These are phyloP conservation scores for Endomychus coccineus DNA, from an alignment of 2,888 invertebrate genomes.

Conservation along the genomic window DNA sequence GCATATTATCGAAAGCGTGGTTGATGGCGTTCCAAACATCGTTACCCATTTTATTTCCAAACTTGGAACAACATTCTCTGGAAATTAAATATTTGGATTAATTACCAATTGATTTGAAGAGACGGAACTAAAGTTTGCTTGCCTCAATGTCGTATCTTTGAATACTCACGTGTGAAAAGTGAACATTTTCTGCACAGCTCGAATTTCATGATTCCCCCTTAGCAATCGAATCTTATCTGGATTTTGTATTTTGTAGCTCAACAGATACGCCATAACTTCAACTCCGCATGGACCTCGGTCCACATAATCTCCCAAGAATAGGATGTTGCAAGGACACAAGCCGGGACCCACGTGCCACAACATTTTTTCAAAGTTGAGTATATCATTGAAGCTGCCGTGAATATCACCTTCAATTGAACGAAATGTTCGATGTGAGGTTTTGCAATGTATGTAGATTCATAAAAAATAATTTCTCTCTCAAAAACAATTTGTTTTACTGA, in stretches of 20 bases:
- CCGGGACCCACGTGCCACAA: conserved; percentile 63
- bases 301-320: conserved; percentile 73
- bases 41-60: conserved; percentile 55
- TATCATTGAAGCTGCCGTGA: conserved; percentile 65
- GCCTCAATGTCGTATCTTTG: not conserved
- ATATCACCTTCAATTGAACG: conserved; percentile 54
- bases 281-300: conserved; percentile 62
- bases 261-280: conserved; percentile 63
- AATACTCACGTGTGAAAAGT: conserved; percentile 56
- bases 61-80: conserved; percentile 62
- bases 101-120: conserved; percentile 4
- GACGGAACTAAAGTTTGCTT: too few species aligned
- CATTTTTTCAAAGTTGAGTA: conserved; percentile 60
- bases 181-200: conserved; percentile 66
- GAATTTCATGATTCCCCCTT: conserved; percentile 70
- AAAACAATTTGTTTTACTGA: too few species aligned
- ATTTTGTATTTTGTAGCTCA: conserved; percentile 62
- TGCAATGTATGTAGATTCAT: too few species aligned
- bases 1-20: conserved; percentile 62
- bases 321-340: conserved; percentile 55
- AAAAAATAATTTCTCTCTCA: too few species aligned
- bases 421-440: too few species aligned
- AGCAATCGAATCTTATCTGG: conserved; percentile 57
- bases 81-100: conserved; percentile 16
- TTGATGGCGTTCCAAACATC: conserved; percentile 66